These are phyloP conservation scores for Sarcophilus harrisii DNA, from an alignment of 2,797 vertebrate genomes.

Conservation along the genomic window DNA sequence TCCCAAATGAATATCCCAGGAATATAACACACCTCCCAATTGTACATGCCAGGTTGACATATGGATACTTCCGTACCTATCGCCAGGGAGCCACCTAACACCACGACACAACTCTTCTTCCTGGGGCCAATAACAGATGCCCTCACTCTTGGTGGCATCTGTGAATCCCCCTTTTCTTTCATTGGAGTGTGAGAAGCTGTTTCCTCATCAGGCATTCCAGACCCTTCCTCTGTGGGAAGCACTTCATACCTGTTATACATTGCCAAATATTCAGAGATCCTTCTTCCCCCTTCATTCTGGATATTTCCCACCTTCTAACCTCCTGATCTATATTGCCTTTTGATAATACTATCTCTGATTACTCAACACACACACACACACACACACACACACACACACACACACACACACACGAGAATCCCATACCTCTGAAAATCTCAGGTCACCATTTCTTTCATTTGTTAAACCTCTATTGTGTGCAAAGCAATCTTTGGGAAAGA, in stretches of 20 bases:
- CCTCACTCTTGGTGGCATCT: neutral
- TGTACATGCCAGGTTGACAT: neutral
- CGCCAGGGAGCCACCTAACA: neutral
- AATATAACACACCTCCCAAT: neutral
- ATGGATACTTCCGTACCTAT: neutral
- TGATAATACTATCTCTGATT: neutral
- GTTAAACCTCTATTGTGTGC: neutral
- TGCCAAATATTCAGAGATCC: neutral
- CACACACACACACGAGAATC: neutral
- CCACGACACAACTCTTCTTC: neutral
- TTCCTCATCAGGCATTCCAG: conserved; percentile 6
- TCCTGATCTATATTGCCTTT: neutral
- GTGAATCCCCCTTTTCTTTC: neutral
- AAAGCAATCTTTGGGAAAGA: neutral
- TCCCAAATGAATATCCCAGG: conserved; percentile 1
- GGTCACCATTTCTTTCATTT: neutral
- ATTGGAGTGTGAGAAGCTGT: neutral
- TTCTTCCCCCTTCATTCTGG: neutral
- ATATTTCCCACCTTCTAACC: neutral
- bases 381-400: no score
- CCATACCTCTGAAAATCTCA: neutral
- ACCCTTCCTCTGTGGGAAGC: conserved; percentile 1
- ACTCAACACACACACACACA: no score
- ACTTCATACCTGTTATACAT: neutral
- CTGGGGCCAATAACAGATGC: conserved; percentile 3